A percentile compares a stretch with the other conserved stretches of the same genome.
These are phyloP conservation scores for Oplegnathus fasciatus DNA, from an alignment of 2,113 vertebrate species.

Conservation along the genomic window DNA sequence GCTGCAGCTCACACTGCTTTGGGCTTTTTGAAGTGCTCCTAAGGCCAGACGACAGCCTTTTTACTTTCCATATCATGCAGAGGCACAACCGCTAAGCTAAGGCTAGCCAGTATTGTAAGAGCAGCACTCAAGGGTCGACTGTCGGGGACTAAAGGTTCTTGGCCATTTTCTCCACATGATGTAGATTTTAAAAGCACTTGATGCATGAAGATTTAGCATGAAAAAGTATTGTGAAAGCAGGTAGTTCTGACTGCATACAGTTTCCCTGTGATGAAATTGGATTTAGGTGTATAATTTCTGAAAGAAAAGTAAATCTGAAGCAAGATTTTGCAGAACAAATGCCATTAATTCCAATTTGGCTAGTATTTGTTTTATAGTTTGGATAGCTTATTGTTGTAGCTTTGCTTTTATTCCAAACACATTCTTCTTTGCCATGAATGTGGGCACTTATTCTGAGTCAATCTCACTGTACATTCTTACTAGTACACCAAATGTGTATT, in stretches of 20 bases:
- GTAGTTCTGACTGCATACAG: not conserved
- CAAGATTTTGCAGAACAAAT: not conserved
- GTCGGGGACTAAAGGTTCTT: constrained; percentile 50
- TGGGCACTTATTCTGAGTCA: not conserved
- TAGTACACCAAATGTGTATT: not conserved
- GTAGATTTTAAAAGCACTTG: constrained; percentile 69
- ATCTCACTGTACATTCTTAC: not conserved
- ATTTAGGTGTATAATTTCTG: not conserved
- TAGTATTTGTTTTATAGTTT: not conserved
- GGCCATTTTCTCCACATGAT: constrained; percentile 53
- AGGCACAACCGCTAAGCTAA: constrained; percentile 56
- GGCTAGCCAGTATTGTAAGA: constrained; percentile 55
- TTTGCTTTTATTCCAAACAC: not conserved
- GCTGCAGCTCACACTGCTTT: constrained; percentile 69
- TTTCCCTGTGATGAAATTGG: constrained; percentile 2
- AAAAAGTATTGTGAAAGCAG: constrained; percentile 43
- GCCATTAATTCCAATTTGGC: too few relatives aligned
- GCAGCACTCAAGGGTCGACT: constrained; percentile 56
- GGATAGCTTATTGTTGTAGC: not conserved
- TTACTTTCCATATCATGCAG: constrained; percentile 71
- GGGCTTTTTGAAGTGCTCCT: constrained; percentile 79
- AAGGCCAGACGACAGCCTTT: constrained; percentile 75
- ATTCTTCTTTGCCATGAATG: not conserved
- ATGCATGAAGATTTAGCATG: constrained; percentile 30
- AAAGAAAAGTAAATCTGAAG: not conserved